phyloP scores from a whole-genome alignment of 2,113 vertebrate genomes.

The Microtus oregoni region DNA sequence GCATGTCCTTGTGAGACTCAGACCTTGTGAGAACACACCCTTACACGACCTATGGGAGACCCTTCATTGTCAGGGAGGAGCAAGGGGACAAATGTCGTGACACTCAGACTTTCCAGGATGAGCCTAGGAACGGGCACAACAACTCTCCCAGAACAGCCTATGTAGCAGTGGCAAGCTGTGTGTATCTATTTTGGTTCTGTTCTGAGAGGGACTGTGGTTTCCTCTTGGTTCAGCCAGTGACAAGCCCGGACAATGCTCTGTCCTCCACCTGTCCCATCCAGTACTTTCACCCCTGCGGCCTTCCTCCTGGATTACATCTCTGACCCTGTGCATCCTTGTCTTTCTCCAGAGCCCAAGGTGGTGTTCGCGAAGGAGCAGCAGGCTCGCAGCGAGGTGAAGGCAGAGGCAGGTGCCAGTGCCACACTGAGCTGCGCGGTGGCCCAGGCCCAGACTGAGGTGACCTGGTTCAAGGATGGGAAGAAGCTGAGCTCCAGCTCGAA shows the following conservation, averaged over 20 bases:
- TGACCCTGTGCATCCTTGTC: neutral
- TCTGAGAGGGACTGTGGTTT: neutral
- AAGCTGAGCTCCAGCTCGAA: conserved; percentile 85
- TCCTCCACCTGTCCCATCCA: neutral
- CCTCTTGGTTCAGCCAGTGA: neutral
- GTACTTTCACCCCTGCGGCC: neutral
- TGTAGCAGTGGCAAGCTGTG: neutral
- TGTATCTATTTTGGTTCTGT: neutral
- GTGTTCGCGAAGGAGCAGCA: conserved; percentile 83
- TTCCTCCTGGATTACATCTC: neutral
- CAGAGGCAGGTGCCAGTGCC: conserved; percentile 67
- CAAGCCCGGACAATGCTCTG: neutral
- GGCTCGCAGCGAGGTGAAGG: conserved; percentile 82
- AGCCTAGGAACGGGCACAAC: neutral
- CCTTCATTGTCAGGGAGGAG: neutral
- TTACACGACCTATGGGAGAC: neutral
- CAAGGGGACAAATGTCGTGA: neutral
- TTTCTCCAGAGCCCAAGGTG: conserved; percentile 64
- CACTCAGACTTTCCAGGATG: neutral
- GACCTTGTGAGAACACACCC: neutral
- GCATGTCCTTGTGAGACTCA: neutral
- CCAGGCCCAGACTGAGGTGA: conserved; percentile 87
- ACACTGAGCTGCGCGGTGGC: conserved; percentile 87
- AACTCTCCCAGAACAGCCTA: neutral
- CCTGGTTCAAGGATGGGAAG: conserved; percentile 92